Evolutionary conservation across 2,888 invertebrate species (phyloP), one percentile per base, ranked within the genome.

Genomic region (Chrysina gloriosa): DNA sequence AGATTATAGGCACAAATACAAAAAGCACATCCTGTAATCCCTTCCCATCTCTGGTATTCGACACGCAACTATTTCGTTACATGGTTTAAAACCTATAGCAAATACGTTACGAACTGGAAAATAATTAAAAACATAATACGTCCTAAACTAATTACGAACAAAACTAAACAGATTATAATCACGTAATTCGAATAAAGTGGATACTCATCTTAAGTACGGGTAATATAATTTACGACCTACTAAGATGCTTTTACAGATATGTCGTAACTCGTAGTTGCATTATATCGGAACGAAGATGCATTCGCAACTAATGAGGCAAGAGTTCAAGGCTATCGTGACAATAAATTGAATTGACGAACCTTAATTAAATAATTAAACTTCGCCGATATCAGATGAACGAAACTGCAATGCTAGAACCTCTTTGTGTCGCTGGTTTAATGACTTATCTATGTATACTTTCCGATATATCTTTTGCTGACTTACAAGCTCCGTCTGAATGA

Each of bases 241-340:
- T 16, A 42, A 42, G 11, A 14, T 42, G 42, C 42, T 5, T 42
- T 14, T 16, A 16, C 42, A 0, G 7, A 16, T 42, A 42, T 42
- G 39, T 42, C 42, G 42, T 42, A 39, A n/a, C 7, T 16, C 16
- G 7, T 42, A 19, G 16, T 14, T 42, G 19, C 14, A 14, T 19
- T 11, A 2, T 14, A n/a, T 36, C 42, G 14, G n/a, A 25, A 14
- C 27, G 27, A 50, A 23, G 50, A 23, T 11, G 14, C 14, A 50
- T 50, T 50, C 27, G 50, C 50, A 50, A 50, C 50, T 50, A 50
- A 50, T 50, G 50, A 50, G 11, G 25, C 50, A 27, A 23, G 50
- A 50, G 50, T 50, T 50, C 50, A 50, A 50, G 50, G 50, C 50
- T 50, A 50, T 27, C 25, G 50, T 11, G 14, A 50, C 50, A 50